Percentiles rank a stretch among this genome's conserved stretches.
Evolutionary conservation across 2,888 invertebrate species (phyloP).

Genomic region (Standfussiana lucernea): DNA sequence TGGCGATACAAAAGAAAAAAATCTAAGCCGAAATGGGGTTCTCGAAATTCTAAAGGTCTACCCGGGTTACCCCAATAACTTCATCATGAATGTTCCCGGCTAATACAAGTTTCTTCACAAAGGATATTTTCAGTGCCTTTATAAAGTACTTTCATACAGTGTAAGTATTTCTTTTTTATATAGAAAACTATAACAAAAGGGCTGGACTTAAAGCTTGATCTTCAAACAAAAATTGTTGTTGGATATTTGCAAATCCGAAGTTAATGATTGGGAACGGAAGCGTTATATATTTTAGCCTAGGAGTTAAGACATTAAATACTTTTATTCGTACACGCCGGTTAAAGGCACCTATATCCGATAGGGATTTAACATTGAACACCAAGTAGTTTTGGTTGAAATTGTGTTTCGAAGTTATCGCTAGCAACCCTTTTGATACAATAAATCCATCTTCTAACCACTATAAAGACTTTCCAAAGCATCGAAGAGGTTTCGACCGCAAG

Average conservation of each 20-base stretch:
- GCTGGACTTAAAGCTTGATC: background rate
- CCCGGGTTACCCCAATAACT: slow-evolving; percentile 38
- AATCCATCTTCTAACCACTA: background rate
- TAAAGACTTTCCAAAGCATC: background rate
- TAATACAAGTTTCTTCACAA: slow-evolving; percentile 36
- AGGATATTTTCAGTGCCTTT: slow-evolving; percentile 28
- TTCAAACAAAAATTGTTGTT: background rate
- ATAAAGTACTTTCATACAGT: slow-evolving; percentile 13
- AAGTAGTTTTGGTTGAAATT: background rate
- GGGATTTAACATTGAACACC: background rate
- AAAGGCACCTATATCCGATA: background rate
- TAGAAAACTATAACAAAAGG: background rate
- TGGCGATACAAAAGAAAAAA: slow-evolving; percentile 23
- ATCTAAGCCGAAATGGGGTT: slow-evolving; percentile 9
- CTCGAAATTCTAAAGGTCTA: slow-evolving; percentile 35
- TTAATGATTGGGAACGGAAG: too few relatives aligned
- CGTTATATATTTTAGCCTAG: too few relatives aligned
- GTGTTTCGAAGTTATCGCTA: background rate
- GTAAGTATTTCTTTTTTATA: slow-evolving; percentile 10
- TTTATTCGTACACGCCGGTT: background rate
- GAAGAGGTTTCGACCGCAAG: too few relatives aligned
- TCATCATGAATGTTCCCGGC: slow-evolving; percentile 35
- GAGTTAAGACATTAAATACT: too few relatives aligned
- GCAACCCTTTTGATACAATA: background rate
- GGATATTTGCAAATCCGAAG: background rate